Base-by-base conservation (phyloP, 2,797 vertebrate genomes). In the Etheostoma nigrum region DNA sequence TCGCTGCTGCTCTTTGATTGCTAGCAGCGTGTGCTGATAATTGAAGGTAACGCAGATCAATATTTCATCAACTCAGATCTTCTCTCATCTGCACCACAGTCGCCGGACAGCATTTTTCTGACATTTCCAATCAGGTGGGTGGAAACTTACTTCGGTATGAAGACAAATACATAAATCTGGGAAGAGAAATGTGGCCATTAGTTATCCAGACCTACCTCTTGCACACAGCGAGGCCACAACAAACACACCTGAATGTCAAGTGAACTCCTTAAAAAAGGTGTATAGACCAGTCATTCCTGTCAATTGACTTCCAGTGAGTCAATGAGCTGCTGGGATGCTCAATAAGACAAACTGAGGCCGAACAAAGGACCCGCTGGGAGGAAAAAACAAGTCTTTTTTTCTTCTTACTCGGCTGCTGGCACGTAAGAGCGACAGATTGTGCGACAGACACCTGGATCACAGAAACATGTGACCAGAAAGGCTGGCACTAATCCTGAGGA, bases 361-460 rank as follows among this genome's bases (percentile, higher is more conserved):
- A 75, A 78, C 69, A 84, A 90, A 90, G 30, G 55, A 53, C 57
- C 51, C 1, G 68, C 72, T 67, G 64, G 76, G 69, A 83, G 66
- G 82, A 66, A 79, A 69, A 73, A 78, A 66, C 48, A 61, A 57
- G 53, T 60, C 60, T 82, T 86, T 76, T 82, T 49, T 78, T 83
- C 86, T 66, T 79, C 89, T 79, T 72, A 85, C 70, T 81, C 65
- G 62, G 63, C 68, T 74, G 71, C 63, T 63, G 64, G 62, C 23
- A 58, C 53, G 64, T 83, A 49, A 68, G 60, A 78, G 78, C 76
- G 72, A 67, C 88, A 89, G 89, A 86, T 89, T 89, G 88, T 83
- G 90, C 74, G 90, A 86, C 87, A 82, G 91, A 91, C 89, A 94
- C 89, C 92, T 93, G 93, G 87, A 93, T 87, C 83, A 80, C 76